These are phyloP conservation scores for Orius insidiosus DNA, from an alignment of 1,140 invertebrate genomes.

Conservation along the genomic window DNA sequence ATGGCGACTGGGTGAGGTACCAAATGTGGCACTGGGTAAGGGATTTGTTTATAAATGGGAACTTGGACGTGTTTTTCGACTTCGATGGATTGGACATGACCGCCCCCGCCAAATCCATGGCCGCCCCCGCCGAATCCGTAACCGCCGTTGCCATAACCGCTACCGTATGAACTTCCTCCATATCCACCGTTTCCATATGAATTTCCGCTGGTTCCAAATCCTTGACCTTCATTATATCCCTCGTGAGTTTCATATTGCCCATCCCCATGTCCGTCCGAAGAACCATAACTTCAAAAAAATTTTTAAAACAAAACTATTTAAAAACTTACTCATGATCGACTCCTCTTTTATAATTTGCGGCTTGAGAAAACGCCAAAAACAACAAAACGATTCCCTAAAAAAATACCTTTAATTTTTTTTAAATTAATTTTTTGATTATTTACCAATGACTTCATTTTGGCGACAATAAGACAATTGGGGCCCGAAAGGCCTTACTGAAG, in stretches of 20 bases:
- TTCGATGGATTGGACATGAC: background rate
- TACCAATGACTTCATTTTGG: too few species aligned
- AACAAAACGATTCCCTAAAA: too few species aligned
- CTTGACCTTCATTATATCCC: background rate
- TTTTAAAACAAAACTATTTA: too few species aligned
- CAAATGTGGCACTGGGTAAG: constrained; percentile 9
- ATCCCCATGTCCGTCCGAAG: background rate
- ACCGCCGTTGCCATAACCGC: background rate
- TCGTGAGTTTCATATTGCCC: background rate
- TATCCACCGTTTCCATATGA: background rate
- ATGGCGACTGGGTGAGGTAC: constrained; percentile 9
- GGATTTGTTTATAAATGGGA: constrained; percentile 7
- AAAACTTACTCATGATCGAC: too few species aligned
- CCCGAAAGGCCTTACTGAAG: too few species aligned
- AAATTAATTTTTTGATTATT: too few species aligned
- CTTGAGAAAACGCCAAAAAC: too few species aligned
- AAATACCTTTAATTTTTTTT: too few species aligned
- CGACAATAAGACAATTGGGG: too few species aligned
- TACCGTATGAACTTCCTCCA: too few species aligned
- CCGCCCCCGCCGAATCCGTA: background rate
- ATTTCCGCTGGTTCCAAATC: background rate
- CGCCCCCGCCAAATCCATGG: too few species aligned
- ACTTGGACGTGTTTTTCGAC: constrained; percentile 12
- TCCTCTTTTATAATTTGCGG: too few species aligned
- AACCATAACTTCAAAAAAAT: background rate